Conservation (phyloP, 92 coral and sea anemone species). For the Parazoanthus atlanticus region DNA sequence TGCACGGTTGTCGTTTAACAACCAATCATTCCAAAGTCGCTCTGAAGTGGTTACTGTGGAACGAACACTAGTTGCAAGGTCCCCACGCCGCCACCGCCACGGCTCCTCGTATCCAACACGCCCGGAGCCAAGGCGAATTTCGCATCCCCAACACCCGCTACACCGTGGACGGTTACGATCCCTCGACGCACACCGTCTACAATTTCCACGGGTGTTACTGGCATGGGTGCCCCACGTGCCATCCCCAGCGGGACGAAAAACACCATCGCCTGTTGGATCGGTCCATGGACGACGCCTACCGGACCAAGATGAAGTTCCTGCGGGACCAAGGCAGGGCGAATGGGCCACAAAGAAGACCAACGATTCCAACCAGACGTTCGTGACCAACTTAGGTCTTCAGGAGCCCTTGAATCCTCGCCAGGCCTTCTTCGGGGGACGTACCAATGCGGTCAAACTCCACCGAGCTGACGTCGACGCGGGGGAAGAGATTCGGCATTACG, state of each 20-base stretch:
- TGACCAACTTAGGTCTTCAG: too few species aligned
- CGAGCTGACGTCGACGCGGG: too few species aligned
- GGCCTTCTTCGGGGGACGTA: too few species aligned
- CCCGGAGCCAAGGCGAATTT: neutral
- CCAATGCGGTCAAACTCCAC: too few species aligned
- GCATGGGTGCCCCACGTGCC: neutral
- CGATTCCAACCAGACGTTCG: too few species aligned
- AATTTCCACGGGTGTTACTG: slow-evolving; percentile 7
- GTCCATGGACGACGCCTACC: neutral
- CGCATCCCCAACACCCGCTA: neutral
- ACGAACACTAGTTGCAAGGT: neutral
- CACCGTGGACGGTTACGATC: slow-evolving; percentile 16
- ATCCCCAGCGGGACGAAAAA: neutral
- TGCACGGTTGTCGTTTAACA: neutral
- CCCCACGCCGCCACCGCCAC: too few species aligned
- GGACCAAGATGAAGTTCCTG: neutral
- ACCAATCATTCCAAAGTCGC: slow-evolving; percentile 3
- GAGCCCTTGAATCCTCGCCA: too few species aligned
- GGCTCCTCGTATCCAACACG: neutral
- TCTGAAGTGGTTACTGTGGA: neutral
- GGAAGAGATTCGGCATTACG: too few species aligned
- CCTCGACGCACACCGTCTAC: neutral
- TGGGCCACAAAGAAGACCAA: too few species aligned
- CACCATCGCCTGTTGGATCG: neutral
- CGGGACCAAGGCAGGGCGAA: too few species aligned